Conservation (phyloP, 2,797 vertebrate species). For the Poeciliopsis paucimaculata region DNA sequence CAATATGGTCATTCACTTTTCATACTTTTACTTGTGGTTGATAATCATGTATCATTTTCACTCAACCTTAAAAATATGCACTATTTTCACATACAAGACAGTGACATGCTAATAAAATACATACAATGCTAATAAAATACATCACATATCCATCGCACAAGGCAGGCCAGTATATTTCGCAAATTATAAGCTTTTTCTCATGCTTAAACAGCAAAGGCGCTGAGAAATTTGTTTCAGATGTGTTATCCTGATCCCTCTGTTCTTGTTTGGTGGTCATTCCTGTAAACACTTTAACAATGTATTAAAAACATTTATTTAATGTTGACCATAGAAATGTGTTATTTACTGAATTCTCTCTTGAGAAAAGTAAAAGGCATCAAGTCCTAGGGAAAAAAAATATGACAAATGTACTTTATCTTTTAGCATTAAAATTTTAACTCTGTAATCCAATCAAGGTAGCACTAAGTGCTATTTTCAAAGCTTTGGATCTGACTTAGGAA, state of each 20-base stretch:
- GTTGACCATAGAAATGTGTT: not conserved
- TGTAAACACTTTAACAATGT: not conserved
- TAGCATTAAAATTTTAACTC: constrained; percentile 37
- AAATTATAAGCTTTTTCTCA: not conserved
- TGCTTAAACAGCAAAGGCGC: not conserved
- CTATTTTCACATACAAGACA: not conserved
- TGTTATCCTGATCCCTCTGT: not conserved
- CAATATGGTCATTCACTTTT: not conserved
- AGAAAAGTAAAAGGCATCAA: not conserved
- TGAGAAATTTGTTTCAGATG: not conserved
- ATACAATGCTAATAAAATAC: not conserved
- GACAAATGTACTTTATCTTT: constrained; percentile 3
- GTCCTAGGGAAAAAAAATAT: not conserved
- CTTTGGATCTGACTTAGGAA: constrained; percentile 53
- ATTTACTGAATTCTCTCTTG: not conserved
- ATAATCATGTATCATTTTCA: not conserved
- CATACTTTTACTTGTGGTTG: not conserved
- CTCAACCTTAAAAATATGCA: not conserved
- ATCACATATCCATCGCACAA: not conserved
- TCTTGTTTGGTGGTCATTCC: not conserved
- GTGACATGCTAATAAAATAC: not conserved
- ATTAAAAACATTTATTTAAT: not conserved
- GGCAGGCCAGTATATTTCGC: not conserved
- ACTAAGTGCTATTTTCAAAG: constrained; percentile 51
- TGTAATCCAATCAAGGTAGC: constrained; percentile 40